These are phyloP conservation scores for Chroicocephalus ridibundus DNA, from an alignment of 2,113 vertebrate genomes.

Conservation along the genomic window DNA sequence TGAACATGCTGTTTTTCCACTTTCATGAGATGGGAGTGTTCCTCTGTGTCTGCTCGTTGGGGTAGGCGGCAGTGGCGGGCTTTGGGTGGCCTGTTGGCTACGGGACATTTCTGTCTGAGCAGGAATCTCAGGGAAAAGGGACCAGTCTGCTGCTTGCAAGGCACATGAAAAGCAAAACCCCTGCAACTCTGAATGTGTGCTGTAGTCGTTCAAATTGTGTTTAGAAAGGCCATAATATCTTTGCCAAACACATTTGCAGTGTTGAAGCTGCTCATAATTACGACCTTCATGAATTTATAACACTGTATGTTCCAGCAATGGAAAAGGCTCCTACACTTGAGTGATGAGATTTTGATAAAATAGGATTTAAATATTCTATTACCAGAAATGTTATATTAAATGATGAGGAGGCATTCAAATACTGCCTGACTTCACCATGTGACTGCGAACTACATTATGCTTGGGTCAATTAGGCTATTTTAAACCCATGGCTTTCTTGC, in stretches of 20 bases:
- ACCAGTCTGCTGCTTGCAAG: not conserved
- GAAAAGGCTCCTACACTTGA: conserved; percentile 42
- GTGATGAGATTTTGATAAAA: conserved; percentile 45
- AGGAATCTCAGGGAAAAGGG: not conserved
- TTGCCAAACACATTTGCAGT: conserved; percentile 20
- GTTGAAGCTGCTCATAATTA: conserved; percentile 26
- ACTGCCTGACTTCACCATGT: conserved; percentile 20
- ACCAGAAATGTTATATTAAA: conserved; percentile 26
- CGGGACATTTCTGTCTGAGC: not conserved
- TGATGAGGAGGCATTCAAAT: conserved; percentile 49
- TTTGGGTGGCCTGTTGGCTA: not conserved
- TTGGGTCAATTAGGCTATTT: conserved; percentile 37
- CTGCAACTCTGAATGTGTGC: not conserved
- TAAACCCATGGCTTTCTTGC: conserved; percentile 1
- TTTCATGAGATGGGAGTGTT: not conserved
- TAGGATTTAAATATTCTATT: conserved; percentile 49
- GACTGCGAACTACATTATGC: conserved; percentile 59
- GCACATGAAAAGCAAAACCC: not conserved
- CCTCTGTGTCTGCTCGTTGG: not conserved
- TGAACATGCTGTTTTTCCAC: not conserved
- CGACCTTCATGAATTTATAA: conserved; percentile 32
- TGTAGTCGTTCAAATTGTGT: not conserved
- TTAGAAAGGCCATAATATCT: conserved; percentile 18
- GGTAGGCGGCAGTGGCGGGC: not conserved
- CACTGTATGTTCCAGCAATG: conserved; percentile 17